Evolutionary conservation across 1,140 invertebrate genomes (phyloP).

Genomic region (Heliconius himera): DNA sequence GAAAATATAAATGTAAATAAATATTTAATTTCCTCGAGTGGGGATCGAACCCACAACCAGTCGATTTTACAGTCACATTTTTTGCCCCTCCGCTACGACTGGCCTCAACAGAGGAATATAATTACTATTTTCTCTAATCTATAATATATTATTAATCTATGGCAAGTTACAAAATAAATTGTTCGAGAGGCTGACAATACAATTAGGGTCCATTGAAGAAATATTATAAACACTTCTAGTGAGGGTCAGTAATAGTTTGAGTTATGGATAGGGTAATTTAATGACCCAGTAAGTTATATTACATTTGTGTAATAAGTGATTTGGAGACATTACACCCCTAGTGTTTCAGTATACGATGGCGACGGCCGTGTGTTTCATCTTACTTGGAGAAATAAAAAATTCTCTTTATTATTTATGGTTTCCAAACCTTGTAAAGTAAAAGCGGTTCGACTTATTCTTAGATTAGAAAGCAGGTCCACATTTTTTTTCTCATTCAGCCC

Average conservation of each 20-base stretch:
- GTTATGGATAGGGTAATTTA: conserved; percentile 38
- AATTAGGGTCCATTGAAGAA: conserved; percentile 53
- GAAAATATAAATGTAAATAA: too few relatives aligned
- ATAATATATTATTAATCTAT: conserved; percentile 25
- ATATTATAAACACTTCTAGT: conserved; percentile 41
- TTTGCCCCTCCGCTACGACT: too few relatives aligned
- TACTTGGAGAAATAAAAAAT: too few relatives aligned
- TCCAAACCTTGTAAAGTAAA: too few relatives aligned
- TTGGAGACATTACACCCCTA: not conserved
- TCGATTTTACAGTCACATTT: too few relatives aligned
- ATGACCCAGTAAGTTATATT: conserved; percentile 37
- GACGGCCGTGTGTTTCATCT: not conserved
- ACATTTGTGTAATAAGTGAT: not conserved
- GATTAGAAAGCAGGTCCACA: too few relatives aligned
- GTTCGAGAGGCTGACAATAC: conserved; percentile 47
- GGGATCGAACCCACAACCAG: too few relatives aligned
- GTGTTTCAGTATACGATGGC: not conserved
- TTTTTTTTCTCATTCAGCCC: too few relatives aligned
- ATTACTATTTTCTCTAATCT: too few relatives aligned
- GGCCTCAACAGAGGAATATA: not conserved
- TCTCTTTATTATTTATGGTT: too few relatives aligned
- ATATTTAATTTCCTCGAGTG: too few relatives aligned
- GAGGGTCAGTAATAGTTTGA: conserved; percentile 41
- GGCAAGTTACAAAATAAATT: conserved; percentile 40
- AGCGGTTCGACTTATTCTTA: too few relatives aligned